A percentile compares a stretch with the other conserved stretches of the same genome.
phyloP scores from a whole-genome alignment of 2,113 vertebrate species.

The Tupaia chinensis region DNA sequence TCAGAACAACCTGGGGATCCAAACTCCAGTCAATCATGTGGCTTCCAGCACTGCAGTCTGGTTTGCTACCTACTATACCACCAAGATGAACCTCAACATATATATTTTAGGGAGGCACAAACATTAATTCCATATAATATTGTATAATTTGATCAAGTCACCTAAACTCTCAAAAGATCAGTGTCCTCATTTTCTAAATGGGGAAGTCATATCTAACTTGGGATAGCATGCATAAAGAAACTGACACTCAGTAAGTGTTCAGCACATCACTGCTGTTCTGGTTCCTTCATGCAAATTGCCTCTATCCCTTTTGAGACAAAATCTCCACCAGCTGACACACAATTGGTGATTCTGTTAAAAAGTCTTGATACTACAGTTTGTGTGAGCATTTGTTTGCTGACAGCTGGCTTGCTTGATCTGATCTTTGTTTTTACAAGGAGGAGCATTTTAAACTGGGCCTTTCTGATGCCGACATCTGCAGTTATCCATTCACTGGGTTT shows the following conservation, averaged over 20 bases:
- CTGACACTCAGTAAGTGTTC: neutral
- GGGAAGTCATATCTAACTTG: neutral
- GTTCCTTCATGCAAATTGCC: neutral
- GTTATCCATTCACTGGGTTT: neutral
- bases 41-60: too few relatives aligned
- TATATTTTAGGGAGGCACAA: neutral
- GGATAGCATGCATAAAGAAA: neutral
- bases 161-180: neutral
- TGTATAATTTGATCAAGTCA: neutral
- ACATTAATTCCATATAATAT: neutral
- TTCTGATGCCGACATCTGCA: neutral
- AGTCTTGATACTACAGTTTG: neutral
- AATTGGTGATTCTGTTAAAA: neutral
- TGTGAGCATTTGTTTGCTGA: neutral
- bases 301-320: neutral
- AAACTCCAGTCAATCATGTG: too few relatives aligned
- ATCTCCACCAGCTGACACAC: neutral
- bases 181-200: neutral
- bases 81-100: neutral
- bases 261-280: neutral
- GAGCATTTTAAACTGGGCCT: neutral
- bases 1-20: too few relatives aligned
- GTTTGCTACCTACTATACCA: too few relatives aligned
- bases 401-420: neutral
- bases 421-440: constrained; percentile 41